These are phyloP conservation scores for Microplitis manilae DNA, from an alignment of 2,888 invertebrate species.

Conservation along the genomic window DNA sequence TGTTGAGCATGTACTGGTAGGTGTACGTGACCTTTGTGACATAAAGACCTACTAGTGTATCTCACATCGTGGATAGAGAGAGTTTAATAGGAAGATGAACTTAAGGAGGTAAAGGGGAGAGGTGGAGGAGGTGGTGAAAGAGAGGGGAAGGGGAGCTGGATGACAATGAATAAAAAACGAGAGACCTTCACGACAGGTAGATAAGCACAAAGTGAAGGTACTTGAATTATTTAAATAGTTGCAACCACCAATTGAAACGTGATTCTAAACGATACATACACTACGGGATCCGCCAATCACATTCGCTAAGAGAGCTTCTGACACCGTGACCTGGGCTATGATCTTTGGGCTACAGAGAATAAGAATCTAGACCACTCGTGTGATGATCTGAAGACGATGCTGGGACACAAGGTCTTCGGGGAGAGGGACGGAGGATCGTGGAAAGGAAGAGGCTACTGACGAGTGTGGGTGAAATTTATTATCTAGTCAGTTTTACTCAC, in stretches of 20 bases:
- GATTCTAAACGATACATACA: constrained; percentile 19
- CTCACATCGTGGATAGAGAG: background rate
- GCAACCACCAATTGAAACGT: constrained; percentile 25
- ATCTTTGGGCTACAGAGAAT: constrained; percentile 56
- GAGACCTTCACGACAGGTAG: constrained; percentile 35
- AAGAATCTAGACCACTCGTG: constrained; percentile 59
- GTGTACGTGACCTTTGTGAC: constrained; percentile 69
- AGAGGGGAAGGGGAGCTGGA: background rate
- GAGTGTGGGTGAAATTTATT: constrained; percentile 1
- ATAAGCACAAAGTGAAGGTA: constrained; percentile 13
- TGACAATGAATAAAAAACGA: constrained; percentile 31
- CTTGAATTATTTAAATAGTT: background rate
- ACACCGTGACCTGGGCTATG: constrained; percentile 63
- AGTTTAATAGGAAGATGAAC: constrained; percentile 14
- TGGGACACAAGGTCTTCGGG: background rate
- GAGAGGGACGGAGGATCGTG: background rate
- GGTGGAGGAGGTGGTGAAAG: background rate
- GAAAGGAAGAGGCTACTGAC: background rate
- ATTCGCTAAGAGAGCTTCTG: constrained; percentile 53
- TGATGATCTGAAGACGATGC: constrained; percentile 28
- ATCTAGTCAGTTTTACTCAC: constrained; percentile 3
- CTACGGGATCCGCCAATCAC: background rate
- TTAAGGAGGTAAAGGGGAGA: constrained; percentile 34
- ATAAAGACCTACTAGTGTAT: constrained; percentile 67
- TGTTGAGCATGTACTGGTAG: background rate